Evolutionary conservation across 2,113 vertebrate species (phyloP).

Genomic region (Cheirogaleus medius): DNA sequence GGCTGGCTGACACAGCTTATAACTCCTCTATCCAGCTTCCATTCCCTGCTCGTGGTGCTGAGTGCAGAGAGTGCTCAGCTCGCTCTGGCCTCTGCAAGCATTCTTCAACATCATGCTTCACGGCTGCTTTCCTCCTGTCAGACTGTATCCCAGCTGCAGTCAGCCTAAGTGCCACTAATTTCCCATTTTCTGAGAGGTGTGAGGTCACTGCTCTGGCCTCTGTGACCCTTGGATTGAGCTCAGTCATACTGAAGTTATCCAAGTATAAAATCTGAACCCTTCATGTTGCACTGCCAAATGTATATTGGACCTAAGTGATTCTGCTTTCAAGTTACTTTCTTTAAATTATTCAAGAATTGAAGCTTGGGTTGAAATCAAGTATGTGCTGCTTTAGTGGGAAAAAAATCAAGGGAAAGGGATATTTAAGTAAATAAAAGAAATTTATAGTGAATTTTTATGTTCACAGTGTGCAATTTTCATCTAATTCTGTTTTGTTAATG

Average conservation of each 20-base stretch:
- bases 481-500: slow-evolving; percentile 11
- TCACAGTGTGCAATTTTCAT: neutral
- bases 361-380: neutral
- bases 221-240: slow-evolving; percentile 41
- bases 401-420: neutral
- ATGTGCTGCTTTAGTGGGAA: neutral
- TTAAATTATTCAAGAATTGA: slow-evolving; percentile 69
- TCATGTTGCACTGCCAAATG: slow-evolving; percentile 55
- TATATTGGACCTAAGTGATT: slow-evolving; percentile 47
- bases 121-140: slow-evolving; percentile 29
- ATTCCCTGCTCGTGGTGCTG: neutral
- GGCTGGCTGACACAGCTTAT: neutral
- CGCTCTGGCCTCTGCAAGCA: neutral
- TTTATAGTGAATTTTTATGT: neutral
- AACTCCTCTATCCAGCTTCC: neutral
- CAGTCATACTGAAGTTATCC: slow-evolving; percentile 34
- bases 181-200: slow-evolving; percentile 47
- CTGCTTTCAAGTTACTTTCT: slow-evolving; percentile 69
- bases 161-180: slow-evolving; percentile 31
- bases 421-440: neutral
- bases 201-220: slow-evolving; percentile 42
- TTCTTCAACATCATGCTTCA: neutral
- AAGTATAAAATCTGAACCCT: slow-evolving; percentile 40
- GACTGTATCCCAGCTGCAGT: neutral
- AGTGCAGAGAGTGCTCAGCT: neutral